Conservation (phyloP, 2,888 invertebrate genomes). For the Microplitis deprimator region DNA sequence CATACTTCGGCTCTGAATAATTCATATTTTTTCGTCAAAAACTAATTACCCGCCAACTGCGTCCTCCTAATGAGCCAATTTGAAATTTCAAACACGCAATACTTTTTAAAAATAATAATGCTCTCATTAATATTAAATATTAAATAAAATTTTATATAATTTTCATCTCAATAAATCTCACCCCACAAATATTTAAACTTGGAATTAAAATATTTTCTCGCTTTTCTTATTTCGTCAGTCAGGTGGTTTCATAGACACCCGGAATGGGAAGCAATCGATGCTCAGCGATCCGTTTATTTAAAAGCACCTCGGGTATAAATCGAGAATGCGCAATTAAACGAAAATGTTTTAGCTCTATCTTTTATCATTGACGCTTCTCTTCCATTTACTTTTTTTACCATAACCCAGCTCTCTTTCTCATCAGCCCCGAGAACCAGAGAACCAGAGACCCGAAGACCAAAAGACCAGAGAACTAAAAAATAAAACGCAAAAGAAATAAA, state of each 20-base stretch:
- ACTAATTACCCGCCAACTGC: not conserved
- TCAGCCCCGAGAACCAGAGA: too few relatives aligned
- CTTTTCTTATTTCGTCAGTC: conserved; percentile 15
- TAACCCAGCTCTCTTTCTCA: not conserved
- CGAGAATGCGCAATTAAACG: conserved; percentile 26
- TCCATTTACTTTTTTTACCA: conserved; percentile 1
- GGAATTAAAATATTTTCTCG: not conserved
- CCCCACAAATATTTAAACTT: not conserved
- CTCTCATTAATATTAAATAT: not conserved
- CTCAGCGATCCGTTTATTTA: not conserved
- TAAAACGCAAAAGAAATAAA: conserved; percentile 15
- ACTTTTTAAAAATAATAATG: not conserved
- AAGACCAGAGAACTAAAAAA: not conserved
- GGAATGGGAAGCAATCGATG: conserved; percentile 7
- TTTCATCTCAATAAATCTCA: too few relatives aligned
- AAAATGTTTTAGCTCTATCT: conserved; percentile 3
- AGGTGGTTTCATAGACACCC: conserved; percentile 3
- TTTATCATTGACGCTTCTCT: conserved; percentile 24
- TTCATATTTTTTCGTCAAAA: not conserved
- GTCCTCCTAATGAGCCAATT: not conserved
- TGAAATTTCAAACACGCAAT: not conserved
- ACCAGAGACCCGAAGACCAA: too few relatives aligned
- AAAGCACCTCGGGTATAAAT: conserved; percentile 3
- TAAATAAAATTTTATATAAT: not conserved
- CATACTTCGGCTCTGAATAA: not conserved